Evolutionary conservation across 2,113 vertebrate species (phyloP).

Genomic region (Choloepus hoffmanni): DNA sequence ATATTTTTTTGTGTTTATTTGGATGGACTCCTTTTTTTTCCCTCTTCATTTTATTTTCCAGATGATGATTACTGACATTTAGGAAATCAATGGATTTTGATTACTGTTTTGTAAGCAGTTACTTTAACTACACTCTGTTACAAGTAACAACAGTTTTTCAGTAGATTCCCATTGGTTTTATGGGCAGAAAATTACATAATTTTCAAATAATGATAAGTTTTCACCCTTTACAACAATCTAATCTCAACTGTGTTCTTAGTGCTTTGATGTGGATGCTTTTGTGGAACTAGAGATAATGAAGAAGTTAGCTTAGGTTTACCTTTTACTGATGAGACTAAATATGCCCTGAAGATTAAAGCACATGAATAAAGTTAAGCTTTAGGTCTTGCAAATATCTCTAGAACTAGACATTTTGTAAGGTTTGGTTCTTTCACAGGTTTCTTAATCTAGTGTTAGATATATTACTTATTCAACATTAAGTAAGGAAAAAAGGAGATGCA

Average conservation of each 20-base stretch:
- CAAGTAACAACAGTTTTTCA: constrained; percentile 2
- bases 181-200: background rate
- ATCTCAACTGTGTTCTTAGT: constrained; percentile 16
- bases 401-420: constrained; percentile 6
- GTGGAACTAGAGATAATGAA: constrained; percentile 13
- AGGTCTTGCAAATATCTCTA: background rate
- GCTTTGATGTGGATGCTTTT: background rate
- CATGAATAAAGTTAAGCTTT: background rate
- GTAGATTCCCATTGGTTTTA: background rate
- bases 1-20: background rate
- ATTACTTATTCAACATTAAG: constrained; percentile 15
- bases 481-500: background rate
- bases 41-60: background rate
- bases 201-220: constrained; percentile 35
- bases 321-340: constrained; percentile 4
- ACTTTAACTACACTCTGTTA: background rate
- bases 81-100: constrained; percentile 13
- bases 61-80: background rate
- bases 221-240: background rate
- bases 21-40: background rate
- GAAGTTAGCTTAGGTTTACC: background rate
- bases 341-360: background rate
- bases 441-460: background rate
- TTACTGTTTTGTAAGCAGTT: background rate
- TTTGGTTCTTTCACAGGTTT: constrained; percentile 7